These are phyloP conservation scores for Hyposoter dolosus DNA, from an alignment of 2,888 invertebrate species.

Conservation along the genomic window DNA sequence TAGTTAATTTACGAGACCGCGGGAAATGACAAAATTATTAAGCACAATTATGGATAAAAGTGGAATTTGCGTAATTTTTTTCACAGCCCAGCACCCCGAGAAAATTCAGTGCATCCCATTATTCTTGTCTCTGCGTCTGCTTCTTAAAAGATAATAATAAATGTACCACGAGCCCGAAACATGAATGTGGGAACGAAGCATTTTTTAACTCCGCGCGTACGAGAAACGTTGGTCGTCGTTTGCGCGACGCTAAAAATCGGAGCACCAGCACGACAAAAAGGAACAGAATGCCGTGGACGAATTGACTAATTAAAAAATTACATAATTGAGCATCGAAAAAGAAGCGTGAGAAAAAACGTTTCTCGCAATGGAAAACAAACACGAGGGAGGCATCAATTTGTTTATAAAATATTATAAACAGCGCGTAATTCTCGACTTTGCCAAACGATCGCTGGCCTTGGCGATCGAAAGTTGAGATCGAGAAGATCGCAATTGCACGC, in stretches of 20 bases:
- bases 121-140: neutral
- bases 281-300: neutral
- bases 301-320: neutral
- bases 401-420: neutral
- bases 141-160: neutral
- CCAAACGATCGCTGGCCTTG: constrained; percentile 22
- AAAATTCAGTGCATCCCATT: neutral
- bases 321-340: neutral
- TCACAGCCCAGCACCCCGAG: neutral
- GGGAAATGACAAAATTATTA: neutral
- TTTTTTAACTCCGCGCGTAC: neutral
- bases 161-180: neutral
- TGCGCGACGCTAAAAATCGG: neutral
- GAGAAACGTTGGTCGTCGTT: neutral
- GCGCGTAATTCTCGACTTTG: neutral
- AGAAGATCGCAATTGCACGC: neutral
- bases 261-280: too few species aligned
- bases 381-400: neutral
- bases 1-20: neutral
- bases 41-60: neutral
- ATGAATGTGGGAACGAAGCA: neutral
- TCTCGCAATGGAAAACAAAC: neutral
- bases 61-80: neutral
- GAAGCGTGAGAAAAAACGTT: neutral
- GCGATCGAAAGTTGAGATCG: constrained; percentile 31